These are phyloP conservation scores for Corythornis vintsioides DNA, from an alignment of 2,113 vertebrate genomes.

Conservation along the genomic window DNA sequence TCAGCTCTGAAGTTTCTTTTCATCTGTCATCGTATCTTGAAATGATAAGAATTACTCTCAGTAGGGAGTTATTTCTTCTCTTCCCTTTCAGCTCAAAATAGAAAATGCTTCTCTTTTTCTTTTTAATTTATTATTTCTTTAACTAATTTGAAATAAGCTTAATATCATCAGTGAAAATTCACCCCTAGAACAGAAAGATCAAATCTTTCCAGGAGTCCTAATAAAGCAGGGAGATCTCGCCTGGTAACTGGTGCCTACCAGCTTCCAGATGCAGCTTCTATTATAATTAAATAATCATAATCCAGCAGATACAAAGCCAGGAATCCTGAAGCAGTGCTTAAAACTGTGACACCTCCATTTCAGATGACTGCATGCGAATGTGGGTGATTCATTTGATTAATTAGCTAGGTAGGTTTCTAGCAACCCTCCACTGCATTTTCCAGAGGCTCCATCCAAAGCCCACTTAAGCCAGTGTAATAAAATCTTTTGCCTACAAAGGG, in stretches of 20 bases:
- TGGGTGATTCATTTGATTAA: constrained; percentile 47
- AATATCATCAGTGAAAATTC: constrained; percentile 40
- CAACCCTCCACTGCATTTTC: not conserved
- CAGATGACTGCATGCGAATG: not conserved
- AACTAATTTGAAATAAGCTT: constrained; percentile 42
- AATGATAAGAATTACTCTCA: constrained; percentile 62
- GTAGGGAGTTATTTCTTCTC: constrained; percentile 36
- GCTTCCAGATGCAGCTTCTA: not conserved
- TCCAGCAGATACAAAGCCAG: not conserved
- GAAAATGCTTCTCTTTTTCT: not conserved
- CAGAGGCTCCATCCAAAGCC: constrained; percentile 14
- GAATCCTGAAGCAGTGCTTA: not conserved
- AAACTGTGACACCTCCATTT: not conserved
- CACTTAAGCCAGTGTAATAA: constrained; percentile 45
- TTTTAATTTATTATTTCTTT: not conserved
- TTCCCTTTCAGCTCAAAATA: constrained; percentile 42
- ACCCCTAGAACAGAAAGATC: constrained; percentile 12
- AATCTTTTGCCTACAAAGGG: constrained; percentile 33
- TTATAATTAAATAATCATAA: constrained; percentile 45
- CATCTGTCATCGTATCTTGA: constrained; percentile 56
- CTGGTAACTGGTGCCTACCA: not conserved
- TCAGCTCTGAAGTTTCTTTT: constrained; percentile 63
- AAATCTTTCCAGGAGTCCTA: not conserved
- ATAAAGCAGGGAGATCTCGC: constrained; percentile 32
- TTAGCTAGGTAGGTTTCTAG: constrained; percentile 27